Evolutionary conservation across 2,888 invertebrate genomes (phyloP), one percentile per base, ranked within the genome.

Genomic region (Yponomeuta cagnagella): DNA sequence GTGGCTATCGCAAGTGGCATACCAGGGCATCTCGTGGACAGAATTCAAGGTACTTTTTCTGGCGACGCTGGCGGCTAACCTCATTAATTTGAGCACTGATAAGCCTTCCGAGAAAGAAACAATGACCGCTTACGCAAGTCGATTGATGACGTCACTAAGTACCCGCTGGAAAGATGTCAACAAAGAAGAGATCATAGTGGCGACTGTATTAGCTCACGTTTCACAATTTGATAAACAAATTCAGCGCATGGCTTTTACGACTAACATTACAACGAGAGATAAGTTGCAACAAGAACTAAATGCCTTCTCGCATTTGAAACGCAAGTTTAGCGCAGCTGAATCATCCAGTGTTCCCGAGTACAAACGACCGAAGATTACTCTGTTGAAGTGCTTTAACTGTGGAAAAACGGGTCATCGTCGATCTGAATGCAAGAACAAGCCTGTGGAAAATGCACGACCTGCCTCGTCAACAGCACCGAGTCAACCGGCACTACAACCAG

Each of bases 191-290:
- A 70, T 70, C 1, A 63, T 63, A 43, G 63, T 71, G 37, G 63
- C 70, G 10, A 63, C 63, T n/a, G 71, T 70, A n/a, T 12, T 71
- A 12, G 69, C 71, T 15, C 71, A 71, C 31, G 48, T 70, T 43
- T 31, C 70, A 12, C 66, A 64, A 48, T n/a, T 67, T 15, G 71
- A 71, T 30, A 37, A 23, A 23, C 23, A 23, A 23, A 23, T 23
- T 23, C 23, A 23, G 23, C 23, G 23, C 23, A 23, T 23, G 23
- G 23, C 23, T 23, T 23, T 23, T 23, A 23, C 23, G 23, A 23
- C 23, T 23, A 23, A 23, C 23, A 23, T 23, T 23, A 23, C 23
- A 23, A 23, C 23, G 23, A 23, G 23, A 23, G 23, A 23, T 23
- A 23, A 23, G 23, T 0, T 23, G 23, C 23, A 23, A 23, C 23